Percentiles rank a stretch among this genome's conserved stretches.
Conservation (phyloP, 2,888 invertebrate species). For the Cryptocheilus praepositus region DNA sequence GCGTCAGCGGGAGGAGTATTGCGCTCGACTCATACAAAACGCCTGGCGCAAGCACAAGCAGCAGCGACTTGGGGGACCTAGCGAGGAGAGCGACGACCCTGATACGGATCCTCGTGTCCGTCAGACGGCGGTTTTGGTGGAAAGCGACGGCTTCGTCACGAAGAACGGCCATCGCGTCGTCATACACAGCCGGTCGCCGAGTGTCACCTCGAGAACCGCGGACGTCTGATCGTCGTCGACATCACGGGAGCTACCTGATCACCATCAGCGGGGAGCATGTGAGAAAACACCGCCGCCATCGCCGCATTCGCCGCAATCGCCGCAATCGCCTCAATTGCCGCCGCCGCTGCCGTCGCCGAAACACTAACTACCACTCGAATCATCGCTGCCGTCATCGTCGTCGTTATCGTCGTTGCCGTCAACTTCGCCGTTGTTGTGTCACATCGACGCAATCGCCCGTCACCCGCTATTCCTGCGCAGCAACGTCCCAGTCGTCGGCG, state of each 20-base stretch:
- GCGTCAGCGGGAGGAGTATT: conserved; percentile 97
- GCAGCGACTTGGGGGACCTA: conserved; percentile 79
- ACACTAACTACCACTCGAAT: not conserved
- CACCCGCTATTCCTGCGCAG: too few species aligned
- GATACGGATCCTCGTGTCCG: conserved; percentile 74
- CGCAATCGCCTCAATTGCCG: conserved; percentile 35
- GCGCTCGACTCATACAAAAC: conserved; percentile 95
- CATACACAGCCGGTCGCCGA: conserved; percentile 91
- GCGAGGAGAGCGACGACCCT: conserved; percentile 76
- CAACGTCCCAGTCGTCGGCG: not conserved
- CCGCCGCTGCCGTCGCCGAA: conserved; percentile 26
- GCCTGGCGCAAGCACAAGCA: conserved; percentile 93
- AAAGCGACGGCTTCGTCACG: conserved; percentile 88
- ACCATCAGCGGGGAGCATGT: too few species aligned
- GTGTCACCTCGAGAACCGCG: conserved; percentile 87
- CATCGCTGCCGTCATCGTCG: conserved; percentile 5
- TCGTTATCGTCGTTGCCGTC: conserved; percentile 15
- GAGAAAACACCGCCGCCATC: conserved; percentile 57
- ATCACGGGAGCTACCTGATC: conserved; percentile 24
- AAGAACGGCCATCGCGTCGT: conserved; percentile 94
- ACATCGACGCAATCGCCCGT: not conserved
- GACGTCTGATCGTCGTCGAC: conserved; percentile 85
- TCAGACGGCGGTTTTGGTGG: conserved; percentile 90
- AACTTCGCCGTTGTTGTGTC: too few species aligned
- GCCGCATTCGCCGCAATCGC: conserved; percentile 44